Conservation (phyloP, 2,113 vertebrate species). For the Pithys albifrons region DNA sequence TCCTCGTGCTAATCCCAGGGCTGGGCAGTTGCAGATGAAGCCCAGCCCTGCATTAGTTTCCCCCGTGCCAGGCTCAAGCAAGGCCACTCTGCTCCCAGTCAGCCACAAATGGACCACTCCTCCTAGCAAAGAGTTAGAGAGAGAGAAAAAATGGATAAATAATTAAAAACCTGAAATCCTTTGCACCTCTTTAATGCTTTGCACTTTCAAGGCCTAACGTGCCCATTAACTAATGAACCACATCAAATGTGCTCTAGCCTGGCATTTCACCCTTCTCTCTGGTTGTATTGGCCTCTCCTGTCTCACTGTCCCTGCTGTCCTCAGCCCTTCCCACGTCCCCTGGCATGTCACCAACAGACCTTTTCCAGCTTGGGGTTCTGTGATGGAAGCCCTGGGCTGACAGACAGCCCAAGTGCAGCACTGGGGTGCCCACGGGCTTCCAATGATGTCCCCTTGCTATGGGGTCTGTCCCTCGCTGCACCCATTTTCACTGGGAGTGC, state of each 20-base stretch:
- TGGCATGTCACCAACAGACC: neutral
- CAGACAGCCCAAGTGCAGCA: neutral
- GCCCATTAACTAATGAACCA: conserved; percentile 34
- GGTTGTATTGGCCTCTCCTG: neutral
- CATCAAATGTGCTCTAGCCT: neutral
- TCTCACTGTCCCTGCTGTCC: neutral
- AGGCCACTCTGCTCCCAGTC: fast-evolving
- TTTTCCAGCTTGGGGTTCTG: neutral
- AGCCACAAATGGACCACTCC: neutral
- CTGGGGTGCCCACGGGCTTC: neutral
- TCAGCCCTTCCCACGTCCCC: neutral
- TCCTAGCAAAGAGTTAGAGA: neutral
- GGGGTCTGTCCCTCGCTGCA: neutral
- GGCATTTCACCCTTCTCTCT: fast-evolving
- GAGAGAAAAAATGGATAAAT: neutral
- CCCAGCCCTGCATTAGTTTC: neutral
- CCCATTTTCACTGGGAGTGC: neutral
- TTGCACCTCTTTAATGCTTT: conserved; percentile 34
- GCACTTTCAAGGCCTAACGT: neutral
- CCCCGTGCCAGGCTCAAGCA: fast-evolving
- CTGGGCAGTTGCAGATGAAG: neutral
- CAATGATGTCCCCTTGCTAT: fast-evolving
- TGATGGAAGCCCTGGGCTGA: neutral
- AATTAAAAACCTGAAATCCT: conserved; percentile 42
- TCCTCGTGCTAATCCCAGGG: neutral